Base-by-base conservation (phyloP, 2,113 vertebrate species). In the Platycercus adscitus region DNA sequence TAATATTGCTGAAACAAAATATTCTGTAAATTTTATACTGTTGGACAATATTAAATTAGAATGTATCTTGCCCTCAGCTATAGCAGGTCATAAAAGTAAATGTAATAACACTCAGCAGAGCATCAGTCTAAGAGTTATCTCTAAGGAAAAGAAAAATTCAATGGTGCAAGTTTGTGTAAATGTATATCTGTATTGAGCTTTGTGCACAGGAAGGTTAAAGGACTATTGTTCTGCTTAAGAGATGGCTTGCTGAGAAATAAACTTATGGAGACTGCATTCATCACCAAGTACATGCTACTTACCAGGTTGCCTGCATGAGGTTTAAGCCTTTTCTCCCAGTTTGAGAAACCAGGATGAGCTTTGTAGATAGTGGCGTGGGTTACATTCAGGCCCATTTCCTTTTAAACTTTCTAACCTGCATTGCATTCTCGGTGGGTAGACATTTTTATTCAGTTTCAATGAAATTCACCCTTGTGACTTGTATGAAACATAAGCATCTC, bases 31-130 rank as follows among this genome's bases (percentile, higher is more conserved):
- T 82, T 96, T 91, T 89, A n/a, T 91, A 29, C 28, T 72, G 52
- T 88, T 88, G 65, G 78, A 50, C 85, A 73, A 31, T 69, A 72
- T 96, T 91, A 71, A 94, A 95, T 96, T 89, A 91, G 86, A 97
- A 92, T 97, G 75, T 83, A 49, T 95, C 95, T 97, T 95, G 91
- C 95, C 94, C 93, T 96, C 89, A 84, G 93, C 95, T 73, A 56
- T 28, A 88, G 50, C 58, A 97, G 70, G 93, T 85, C 93, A 80
- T 91, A 88, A 96, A 77, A 95, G 90, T 29, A 89, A 49, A 89
- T 94, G 71, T 84, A 97, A 69, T 95, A 96, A 97, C 58, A 76
- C 18, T 95, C 89, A 76, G 66, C 92, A 88, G 88, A 94, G 78
- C 68, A 88, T 97, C 93, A 93, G 91, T 97, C 76, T 66, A 63